These are phyloP conservation scores for Pentamera pediparva DNA, from an alignment of 53 echinoderm and acorn worm species.

Conservation along the genomic window DNA sequence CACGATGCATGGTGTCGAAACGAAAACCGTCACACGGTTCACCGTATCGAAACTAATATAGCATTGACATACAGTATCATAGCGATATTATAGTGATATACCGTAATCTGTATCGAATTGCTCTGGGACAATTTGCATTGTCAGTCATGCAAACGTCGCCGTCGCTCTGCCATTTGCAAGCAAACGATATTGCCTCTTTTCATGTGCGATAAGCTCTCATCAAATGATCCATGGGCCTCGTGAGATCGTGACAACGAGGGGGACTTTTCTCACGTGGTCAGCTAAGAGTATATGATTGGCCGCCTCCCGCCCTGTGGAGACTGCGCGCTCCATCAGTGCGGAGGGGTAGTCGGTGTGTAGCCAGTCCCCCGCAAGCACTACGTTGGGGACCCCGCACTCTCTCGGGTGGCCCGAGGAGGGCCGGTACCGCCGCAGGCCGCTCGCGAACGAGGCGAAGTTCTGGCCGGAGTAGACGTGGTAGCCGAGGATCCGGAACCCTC, in stretches of 20 bases:
- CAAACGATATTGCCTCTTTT: not conserved
- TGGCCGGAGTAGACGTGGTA: conserved; percentile 57
- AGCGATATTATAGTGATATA: too few relatives aligned
- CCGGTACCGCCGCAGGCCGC: conserved; percentile 47
- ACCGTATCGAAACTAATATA: too few relatives aligned
- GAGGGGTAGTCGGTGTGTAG: conserved; percentile 83
- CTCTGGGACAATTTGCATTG: too few relatives aligned
- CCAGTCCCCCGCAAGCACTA: conserved; percentile 89
- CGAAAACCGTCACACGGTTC: too few relatives aligned
- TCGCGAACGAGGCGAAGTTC: conserved; percentile 70
- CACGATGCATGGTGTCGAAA: too few relatives aligned
- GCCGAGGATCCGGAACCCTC: conserved; percentile 60
- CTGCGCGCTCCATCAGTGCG: conserved; percentile 86
- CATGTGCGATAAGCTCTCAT: not conserved
- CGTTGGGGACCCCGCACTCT: conserved; percentile 62
- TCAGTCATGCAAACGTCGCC: not conserved
- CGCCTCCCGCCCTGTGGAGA: conserved; percentile 85
- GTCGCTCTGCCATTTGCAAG: too few relatives aligned
- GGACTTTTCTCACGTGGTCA: conserved; percentile 71
- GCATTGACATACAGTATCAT: too few relatives aligned
- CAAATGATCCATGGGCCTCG: conserved; percentile 78
- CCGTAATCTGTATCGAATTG: too few relatives aligned
- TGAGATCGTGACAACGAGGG: conserved; percentile 54
- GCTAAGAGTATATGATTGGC: conserved; percentile 89
- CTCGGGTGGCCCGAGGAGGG: conserved; percentile 58